Base-by-base conservation (phyloP, 2,888 invertebrate species). In the Heteropelma amictum region DNA sequence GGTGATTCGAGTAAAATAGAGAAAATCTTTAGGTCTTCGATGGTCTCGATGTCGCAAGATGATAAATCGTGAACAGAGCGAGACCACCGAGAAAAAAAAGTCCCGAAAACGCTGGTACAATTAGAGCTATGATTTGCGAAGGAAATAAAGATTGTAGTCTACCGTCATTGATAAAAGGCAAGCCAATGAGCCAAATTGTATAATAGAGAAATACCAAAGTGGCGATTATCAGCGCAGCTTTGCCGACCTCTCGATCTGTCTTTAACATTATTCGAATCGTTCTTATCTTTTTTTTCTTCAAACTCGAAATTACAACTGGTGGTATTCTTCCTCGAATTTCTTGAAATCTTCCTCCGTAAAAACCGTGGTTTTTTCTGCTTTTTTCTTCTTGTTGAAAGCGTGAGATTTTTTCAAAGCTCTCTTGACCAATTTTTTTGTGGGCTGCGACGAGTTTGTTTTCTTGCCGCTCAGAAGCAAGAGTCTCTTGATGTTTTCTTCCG, bases 271-370 rank as follows among this genome's bases (percentile, higher is more conserved):
- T 42, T 53, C 5, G 19, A 1, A 14, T n/a, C 7, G 6, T 14
- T 3, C 2, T 2, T 5, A 6, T 5, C 28, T 12, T n/a, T n/a
- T n/a, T 23, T 30, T 35, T 33, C 7, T 8, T 12, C 12, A n/a
- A 33, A n/a, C 12, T 53, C 21, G 17, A 33, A 26, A 47, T 47
- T 23, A 19, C 42, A 67, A 12, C 28, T 83, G 80, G 19, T 54
- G 17, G 47, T 93, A 93, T 86, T 94, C 93, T 54, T 90, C 90
- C 85, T 94, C 93, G 86, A 94, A 94, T 74, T 92, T 91, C 72
- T 91, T 89, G 80, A 94, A 93, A 54, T 93, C 93, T 84, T 94
- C 94, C 82, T 93, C 93, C 0, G 94, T 93, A 85, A 95, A 95
- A 12, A 91, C 93, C 0, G 94, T 93, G 68, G 91, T 90, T 78